Conservation (phyloP, 1,140 invertebrate genomes). For the Drosophila mojavensis region DNA sequence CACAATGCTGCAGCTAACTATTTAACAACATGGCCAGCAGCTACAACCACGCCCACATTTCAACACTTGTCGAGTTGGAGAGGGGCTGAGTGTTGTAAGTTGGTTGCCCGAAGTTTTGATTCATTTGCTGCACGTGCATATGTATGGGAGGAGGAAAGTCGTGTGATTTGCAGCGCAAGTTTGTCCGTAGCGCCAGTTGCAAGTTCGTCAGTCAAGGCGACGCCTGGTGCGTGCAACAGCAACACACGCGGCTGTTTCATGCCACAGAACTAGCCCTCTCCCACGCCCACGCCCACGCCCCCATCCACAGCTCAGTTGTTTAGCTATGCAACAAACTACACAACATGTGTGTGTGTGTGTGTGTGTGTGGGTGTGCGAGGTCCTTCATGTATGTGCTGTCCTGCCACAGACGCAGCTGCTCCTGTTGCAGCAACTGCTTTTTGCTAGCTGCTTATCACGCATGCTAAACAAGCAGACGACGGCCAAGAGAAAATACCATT, state of each 20-base stretch:
- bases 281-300: constrained; percentile 11
- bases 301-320: constrained; percentile 29
- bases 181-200: constrained; percentile 36
- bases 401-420: constrained; percentile 38
- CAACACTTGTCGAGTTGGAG: constrained; percentile 36
- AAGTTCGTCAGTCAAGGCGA: constrained; percentile 36
- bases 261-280: constrained; percentile 12
- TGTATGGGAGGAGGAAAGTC: constrained; percentile 37
- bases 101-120: constrained; percentile 44
- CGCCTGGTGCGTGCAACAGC: constrained; percentile 14
- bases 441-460: constrained; percentile 74
- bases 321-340: constrained; percentile 59
- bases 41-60: constrained; percentile 30
- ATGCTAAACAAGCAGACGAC: constrained; percentile 74
- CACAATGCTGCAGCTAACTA: neutral
- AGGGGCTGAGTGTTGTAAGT: neutral
- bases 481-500: constrained; percentile 68
- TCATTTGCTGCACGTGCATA: constrained; percentile 50
- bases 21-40: constrained; percentile 1
- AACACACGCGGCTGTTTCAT: constrained; percentile 32
- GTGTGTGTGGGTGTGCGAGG: constrained; percentile 15
- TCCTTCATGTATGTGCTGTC: constrained; percentile 56
- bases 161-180: constrained; percentile 53
- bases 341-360: constrained; percentile 10
- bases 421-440: constrained; percentile 46